phyloP scores from a whole-genome alignment of 1,140 invertebrate species.

The Lycorma delicatula region DNA sequence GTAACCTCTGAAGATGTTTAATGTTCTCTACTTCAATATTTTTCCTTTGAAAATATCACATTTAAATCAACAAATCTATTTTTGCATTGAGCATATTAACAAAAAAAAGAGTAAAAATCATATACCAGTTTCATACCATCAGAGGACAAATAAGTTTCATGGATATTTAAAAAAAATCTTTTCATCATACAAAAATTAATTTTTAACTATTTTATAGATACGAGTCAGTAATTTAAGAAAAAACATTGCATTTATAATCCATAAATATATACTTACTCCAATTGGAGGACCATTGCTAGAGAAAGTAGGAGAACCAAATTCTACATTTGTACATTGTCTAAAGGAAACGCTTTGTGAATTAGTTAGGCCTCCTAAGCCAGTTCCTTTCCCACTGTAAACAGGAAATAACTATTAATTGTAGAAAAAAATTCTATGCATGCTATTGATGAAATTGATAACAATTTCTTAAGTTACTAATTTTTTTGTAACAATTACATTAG shows the following conservation, averaged over 20 bases:
- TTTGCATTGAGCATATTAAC: too few species aligned
- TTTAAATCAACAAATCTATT: too few species aligned
- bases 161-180: not conserved
- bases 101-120: too few species aligned
- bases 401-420: too few species aligned
- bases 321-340: constrained; percentile 86
- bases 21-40: too few species aligned
- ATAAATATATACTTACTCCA: constrained; percentile 7
- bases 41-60: too few species aligned
- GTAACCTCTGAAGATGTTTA: too few species aligned
- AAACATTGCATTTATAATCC: not conserved
- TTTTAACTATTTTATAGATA: not conserved
- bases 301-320: constrained; percentile 64
- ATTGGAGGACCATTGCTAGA: constrained; percentile 38
- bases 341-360: constrained; percentile 92
- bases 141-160: not conserved
- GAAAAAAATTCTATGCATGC: too few species aligned
- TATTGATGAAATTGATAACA: too few species aligned
- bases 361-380: constrained; percentile 61
- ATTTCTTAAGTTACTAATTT: too few species aligned
- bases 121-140: too few species aligned
- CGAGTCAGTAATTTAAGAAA: not conserved
- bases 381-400: constrained; percentile 60
- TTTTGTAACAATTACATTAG: too few species aligned
- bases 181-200: not conserved